Conservation (phyloP, 2,797 vertebrate genomes). For the Tenualosa thibaudeaui region DNA sequence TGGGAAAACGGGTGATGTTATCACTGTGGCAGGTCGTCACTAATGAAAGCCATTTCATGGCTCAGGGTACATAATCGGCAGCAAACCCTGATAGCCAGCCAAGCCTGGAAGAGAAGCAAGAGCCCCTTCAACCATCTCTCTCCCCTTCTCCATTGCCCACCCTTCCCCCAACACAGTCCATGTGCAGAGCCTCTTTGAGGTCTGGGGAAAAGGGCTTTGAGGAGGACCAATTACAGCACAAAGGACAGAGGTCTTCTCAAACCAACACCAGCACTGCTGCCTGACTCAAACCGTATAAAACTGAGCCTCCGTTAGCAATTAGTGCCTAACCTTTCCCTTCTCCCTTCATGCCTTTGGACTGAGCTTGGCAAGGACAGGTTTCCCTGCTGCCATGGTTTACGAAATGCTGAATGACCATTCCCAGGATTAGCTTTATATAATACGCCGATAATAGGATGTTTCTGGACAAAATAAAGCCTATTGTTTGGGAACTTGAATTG, state of each 20-base stretch:
- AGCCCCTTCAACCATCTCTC: neutral
- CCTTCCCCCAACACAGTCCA: neutral
- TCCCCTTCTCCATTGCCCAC: neutral
- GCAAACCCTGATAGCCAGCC: slow-evolving; percentile 63
- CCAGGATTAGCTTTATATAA: slow-evolving; percentile 61
- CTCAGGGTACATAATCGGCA: slow-evolving; percentile 63
- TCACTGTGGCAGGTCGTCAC: slow-evolving; percentile 53
- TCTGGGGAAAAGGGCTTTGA: neutral
- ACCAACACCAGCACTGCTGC: slow-evolving; percentile 49
- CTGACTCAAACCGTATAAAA: slow-evolving; percentile 21
- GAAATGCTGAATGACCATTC: slow-evolving; percentile 51
- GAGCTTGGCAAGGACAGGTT: neutral
- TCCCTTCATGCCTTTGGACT: slow-evolving; percentile 21
- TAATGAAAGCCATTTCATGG: slow-evolving; percentile 72
- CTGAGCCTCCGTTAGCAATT: slow-evolving; percentile 38
- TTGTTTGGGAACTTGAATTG: slow-evolving; percentile 7
- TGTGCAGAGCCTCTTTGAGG: slow-evolving; percentile 40
- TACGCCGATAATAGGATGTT: neutral
- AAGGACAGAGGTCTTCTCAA: slow-evolving; percentile 45
- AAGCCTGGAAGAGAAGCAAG: neutral
- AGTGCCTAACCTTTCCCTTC: slow-evolving; percentile 11
- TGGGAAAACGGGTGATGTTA: slow-evolving; percentile 59
- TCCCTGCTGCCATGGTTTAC: slow-evolving; percentile 25
- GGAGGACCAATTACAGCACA: slow-evolving; percentile 40
- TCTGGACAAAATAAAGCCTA: neutral